These are phyloP conservation scores for Siphamia tubifer DNA, from an alignment of 2,113 vertebrate genomes.

Conservation along the genomic window DNA sequence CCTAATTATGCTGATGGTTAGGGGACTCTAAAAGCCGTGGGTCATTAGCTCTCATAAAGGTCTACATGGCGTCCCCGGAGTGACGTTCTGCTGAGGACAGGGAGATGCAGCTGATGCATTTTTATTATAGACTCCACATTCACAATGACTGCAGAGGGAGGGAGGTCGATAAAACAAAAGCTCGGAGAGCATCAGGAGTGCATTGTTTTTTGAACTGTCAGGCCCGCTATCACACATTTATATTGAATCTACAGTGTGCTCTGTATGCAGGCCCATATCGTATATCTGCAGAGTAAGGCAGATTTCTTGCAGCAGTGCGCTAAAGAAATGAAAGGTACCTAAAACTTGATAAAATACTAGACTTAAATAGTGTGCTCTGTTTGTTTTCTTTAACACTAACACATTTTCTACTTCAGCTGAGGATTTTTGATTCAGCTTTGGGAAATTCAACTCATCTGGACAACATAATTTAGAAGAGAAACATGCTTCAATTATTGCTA, in stretches of 20 bases:
- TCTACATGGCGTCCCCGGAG: conserved; percentile 66
- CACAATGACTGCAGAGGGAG: conserved; percentile 39
- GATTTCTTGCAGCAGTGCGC: conserved; percentile 18
- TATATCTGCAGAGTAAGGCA: conserved; percentile 55
- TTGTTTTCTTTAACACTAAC: conserved; percentile 13
- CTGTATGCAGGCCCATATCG: conserved; percentile 48
- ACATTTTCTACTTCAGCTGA: conserved; percentile 1
- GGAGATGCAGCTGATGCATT: conserved; percentile 72
- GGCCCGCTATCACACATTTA: conserved; percentile 52
- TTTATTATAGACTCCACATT: conserved; percentile 68
- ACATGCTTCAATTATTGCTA: conserved; percentile 3
- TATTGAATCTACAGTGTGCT: conserved; percentile 53
- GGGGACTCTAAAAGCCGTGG: conserved; percentile 72
- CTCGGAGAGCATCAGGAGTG: conserved; percentile 53
- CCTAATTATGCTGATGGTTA: conserved; percentile 78
- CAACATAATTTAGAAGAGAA: conserved; percentile 36
- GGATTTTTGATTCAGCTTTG: conserved; percentile 17
- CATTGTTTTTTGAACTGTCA: conserved; percentile 61
- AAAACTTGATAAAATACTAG: conserved; percentile 24
- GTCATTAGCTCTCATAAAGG: conserved; percentile 80
- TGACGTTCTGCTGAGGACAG: conserved; percentile 68
- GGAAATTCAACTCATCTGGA: conserved; percentile 40
- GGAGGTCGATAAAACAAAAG: conserved; percentile 63
- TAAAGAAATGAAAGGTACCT: conserved; percentile 24
- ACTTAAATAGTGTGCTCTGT: background rate